These are phyloP conservation scores for Natrix natrix DNA, from an alignment of 2,797 vertebrate genomes.

Conservation along the genomic window DNA sequence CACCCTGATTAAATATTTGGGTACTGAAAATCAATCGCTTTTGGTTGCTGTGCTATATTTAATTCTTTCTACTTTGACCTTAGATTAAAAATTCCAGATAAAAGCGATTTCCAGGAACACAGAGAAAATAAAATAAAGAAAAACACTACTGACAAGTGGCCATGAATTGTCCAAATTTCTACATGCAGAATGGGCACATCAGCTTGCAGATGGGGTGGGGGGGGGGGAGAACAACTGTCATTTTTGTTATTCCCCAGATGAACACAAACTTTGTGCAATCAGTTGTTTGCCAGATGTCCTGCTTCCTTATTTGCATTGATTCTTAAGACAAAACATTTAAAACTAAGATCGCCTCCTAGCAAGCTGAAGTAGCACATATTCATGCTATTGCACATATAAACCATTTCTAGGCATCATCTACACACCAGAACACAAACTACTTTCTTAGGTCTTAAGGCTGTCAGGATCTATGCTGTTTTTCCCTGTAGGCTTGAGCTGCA, in stretches of 20 bases:
- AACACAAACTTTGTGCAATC: background rate
- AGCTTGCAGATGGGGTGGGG: background rate
- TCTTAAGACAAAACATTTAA: background rate
- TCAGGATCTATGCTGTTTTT: background rate
- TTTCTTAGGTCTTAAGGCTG: background rate
- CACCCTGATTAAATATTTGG: conserved; percentile 33
- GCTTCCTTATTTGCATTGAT: background rate
- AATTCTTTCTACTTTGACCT: background rate
- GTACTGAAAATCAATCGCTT: conserved; percentile 44
- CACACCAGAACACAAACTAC: background rate
- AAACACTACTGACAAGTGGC: background rate
- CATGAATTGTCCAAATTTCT: background rate
- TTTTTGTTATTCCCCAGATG: background rate
- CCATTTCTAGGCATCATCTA: background rate
- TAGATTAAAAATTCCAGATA: background rate
- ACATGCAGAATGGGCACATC: background rate
- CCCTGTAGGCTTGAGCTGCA: background rate
- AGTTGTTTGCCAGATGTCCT: background rate
- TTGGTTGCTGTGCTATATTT: conserved; percentile 8
- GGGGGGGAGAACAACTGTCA: no score
- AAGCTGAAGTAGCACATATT: background rate
- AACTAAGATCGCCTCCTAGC: background rate
- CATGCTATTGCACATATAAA: background rate
- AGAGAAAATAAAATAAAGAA: background rate
- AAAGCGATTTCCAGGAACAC: background rate